phyloP scores from a whole-genome alignment of 2,113 vertebrate genomes.

The Mobula hypostoma region DNA sequence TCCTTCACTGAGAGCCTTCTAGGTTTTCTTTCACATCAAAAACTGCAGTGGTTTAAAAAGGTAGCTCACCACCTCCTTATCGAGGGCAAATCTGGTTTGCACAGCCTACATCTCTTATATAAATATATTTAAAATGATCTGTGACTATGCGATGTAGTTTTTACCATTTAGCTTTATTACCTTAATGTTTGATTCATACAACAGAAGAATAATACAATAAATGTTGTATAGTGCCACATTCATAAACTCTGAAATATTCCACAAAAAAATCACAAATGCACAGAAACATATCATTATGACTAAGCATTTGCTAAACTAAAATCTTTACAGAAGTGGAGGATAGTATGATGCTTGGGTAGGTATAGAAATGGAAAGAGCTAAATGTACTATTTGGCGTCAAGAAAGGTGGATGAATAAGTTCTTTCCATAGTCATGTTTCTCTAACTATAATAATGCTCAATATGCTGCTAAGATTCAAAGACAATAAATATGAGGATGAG shows the following conservation, averaged over 20 bases:
- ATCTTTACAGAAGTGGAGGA: background rate
- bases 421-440: background rate
- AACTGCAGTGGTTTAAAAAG: too few relatives aligned
- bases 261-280: background rate
- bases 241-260: background rate
- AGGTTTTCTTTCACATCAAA: too few relatives aligned
- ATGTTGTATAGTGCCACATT: background rate
- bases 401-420: background rate
- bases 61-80: too few relatives aligned
- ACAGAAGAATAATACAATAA: background rate
- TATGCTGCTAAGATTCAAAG: background rate
- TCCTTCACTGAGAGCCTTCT: too few relatives aligned
- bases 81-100: too few relatives aligned
- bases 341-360: background rate
- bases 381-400: background rate
- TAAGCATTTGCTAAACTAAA: background rate
- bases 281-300: background rate
- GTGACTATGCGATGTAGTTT: background rate
- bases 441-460: background rate
- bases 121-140: background rate
- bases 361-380: background rate
- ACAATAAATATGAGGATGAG: too few relatives aligned
- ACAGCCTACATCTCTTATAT: too few relatives aligned
- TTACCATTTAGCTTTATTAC: background rate
- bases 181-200: background rate